Percentiles rank a stretch among this genome's conserved stretches.
Conservation (phyloP, 2,113 vertebrate species). For the Recurvirostra avosetta region DNA sequence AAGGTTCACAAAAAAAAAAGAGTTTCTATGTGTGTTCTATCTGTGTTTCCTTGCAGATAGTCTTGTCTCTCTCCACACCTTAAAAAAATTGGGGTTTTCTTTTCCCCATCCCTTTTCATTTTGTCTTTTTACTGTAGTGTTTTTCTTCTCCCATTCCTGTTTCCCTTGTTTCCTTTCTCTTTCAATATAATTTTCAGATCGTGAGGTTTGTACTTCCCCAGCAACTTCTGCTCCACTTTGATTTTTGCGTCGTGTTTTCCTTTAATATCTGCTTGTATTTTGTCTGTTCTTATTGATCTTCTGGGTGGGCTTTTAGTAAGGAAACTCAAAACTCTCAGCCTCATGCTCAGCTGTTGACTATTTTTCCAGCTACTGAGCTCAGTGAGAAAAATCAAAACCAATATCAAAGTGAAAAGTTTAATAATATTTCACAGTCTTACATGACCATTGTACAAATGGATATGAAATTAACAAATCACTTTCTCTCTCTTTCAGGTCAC, state of each 20-base stretch:
- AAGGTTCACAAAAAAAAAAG: neutral
- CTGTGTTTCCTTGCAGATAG: neutral
- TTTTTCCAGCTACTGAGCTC: neutral
- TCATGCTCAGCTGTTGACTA: neutral
- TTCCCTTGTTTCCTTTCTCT: neutral
- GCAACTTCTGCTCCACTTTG: neutral
- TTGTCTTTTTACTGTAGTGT: neutral
- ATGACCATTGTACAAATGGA: neutral
- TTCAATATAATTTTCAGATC: neutral
- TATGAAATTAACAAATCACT: neutral
- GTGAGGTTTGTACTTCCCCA: neutral
- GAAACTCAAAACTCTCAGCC: neutral
- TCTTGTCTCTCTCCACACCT: neutral
- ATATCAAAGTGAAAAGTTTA: neutral
- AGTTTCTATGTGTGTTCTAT: neutral
- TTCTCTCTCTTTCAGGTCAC: slow-evolving; percentile 54
- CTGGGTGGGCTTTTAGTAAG: neutral
- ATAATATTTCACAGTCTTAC: neutral
- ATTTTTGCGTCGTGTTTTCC: neutral
- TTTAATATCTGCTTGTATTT: neutral
- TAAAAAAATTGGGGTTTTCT: neutral
- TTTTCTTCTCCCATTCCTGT: neutral
- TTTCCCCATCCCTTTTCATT: neutral
- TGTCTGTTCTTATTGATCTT: neutral
- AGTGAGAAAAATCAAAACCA: neutral